Evolutionary conservation across 2,797 vertebrate species (phyloP), one percentile per base, ranked within the genome.

Genomic region (Neomorphus geoffroyi): DNA sequence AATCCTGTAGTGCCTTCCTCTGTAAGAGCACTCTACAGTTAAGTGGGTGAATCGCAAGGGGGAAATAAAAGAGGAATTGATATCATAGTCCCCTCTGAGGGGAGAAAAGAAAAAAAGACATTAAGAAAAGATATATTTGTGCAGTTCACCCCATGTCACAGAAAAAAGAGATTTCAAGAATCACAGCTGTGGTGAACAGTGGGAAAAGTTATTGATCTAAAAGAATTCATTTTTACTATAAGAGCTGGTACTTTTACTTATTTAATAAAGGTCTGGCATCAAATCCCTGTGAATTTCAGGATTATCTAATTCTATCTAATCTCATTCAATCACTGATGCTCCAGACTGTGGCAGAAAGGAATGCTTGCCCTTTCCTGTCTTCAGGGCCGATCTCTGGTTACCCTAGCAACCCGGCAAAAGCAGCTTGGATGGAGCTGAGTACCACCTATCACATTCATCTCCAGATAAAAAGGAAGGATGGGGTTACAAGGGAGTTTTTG

Each of bases 331-430:
- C 95, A 95, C 93, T 92, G 97, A 97, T 94, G 97, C 97, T 98
- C 96, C 96, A 96, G 96, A 96, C 97, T 90, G 97, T 57, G 88
- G 96, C 96, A 95, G 97, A 95, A 87, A 93, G 96, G 95, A 96
- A 97, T 94, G 89, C 93, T 95, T 96, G 95, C 97, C 98, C 97
- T 96, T 97, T 98, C 96, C 97, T 96, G 97, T 97, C 98, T 97
- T 96, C 96, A 94, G 98, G 98, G 97, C 97, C 92, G 91, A 97
- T 97, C 97, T 96, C 91, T 33, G 46, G 98, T 99, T 98, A 96
- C 98, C 98, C 98, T 98, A 94, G 98, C 97, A 98, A 98, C 98
- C 21, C 94, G 77, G 97, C 96, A 94, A 45, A 69, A 88, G 92
- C 94, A 64, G 93, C 90, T 73, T 81, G 93, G 32, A 11, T 43